phyloP scores from a whole-genome alignment of 2,888 invertebrate species.

The Rapana venosa region DNA sequence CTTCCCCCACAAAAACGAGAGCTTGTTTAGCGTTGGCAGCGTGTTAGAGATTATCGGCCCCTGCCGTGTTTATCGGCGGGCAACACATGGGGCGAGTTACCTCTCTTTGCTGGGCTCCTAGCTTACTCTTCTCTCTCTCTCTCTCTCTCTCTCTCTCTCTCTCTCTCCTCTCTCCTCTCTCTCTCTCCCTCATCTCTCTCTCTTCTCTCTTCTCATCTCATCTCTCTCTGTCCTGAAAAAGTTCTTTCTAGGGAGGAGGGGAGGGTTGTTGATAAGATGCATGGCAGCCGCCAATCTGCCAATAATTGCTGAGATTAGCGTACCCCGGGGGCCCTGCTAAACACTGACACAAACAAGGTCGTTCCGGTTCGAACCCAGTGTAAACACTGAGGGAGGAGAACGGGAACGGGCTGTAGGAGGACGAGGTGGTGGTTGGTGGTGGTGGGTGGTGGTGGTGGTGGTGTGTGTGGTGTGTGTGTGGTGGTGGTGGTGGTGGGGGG shows the following conservation, averaged over 20 bases:
- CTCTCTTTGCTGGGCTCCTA: neutral
- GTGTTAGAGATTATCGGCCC: conserved; percentile 40
- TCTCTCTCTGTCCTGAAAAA: too few species aligned
- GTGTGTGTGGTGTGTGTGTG: too few species aligned
- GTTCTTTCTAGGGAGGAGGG: neutral
- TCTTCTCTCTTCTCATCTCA: too few species aligned
- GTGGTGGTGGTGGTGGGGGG: neutral
- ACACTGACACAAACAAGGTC: conserved; percentile 37
- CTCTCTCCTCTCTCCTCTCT: too few species aligned
- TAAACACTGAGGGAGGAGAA: neutral
- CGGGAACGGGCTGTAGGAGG: neutral
- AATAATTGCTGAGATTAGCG: conserved; percentile 37
- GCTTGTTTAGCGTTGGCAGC: conserved; percentile 38
- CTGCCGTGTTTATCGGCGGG: conserved; percentile 37
- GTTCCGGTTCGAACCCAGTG: conserved; percentile 5
- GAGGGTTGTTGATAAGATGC: conserved; percentile 31
- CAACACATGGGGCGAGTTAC: conserved; percentile 42
- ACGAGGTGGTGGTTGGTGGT: neutral
- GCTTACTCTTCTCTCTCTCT: too few species aligned
- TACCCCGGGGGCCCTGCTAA: neutral
- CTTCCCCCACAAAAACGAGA: conserved; percentile 15
- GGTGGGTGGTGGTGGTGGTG: neutral
- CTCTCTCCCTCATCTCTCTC: too few species aligned
- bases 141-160: too few species aligned
- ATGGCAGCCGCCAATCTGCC: conserved; percentile 39